phyloP scores from a whole-genome alignment of 2,888 invertebrate genomes.

The Clitarchus hookeri region DNA sequence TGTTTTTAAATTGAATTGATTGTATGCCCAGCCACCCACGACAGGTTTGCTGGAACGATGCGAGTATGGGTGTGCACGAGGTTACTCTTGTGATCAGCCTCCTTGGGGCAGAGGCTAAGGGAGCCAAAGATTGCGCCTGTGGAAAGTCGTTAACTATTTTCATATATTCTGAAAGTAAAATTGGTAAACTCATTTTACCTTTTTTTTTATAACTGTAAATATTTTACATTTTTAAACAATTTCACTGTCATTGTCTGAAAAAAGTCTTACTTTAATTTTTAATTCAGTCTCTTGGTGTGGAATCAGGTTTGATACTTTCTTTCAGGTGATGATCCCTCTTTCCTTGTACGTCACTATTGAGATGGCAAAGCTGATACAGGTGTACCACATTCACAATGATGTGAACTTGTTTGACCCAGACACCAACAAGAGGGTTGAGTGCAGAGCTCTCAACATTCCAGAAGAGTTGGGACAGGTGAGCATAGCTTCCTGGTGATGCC shows the following conservation, averaged over 20 bases:
- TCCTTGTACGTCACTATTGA: slow-evolving; percentile 97
- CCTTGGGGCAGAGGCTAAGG: too few species aligned
- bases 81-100: too few species aligned
- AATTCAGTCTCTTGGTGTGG: too few species aligned
- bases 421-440: slow-evolving; percentile 82
- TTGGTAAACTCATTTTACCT: too few species aligned
- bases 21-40: too few species aligned
- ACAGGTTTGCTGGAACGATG: too few species aligned
- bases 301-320: neutral
- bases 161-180: neutral
- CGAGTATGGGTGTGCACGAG: too few species aligned
- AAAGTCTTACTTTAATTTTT: slow-evolving; percentile 44
- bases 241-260: neutral
- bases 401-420: slow-evolving; percentile 82
- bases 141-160: too few species aligned
- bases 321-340: slow-evolving; percentile 92
- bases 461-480: slow-evolving; percentile 92
- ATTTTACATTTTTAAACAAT: neutral
- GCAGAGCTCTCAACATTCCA: slow-evolving; percentile 93
- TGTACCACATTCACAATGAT: slow-evolving; percentile 93
- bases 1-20: too few species aligned
- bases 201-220: neutral
- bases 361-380: slow-evolving; percentile 93
- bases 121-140: too few species aligned
- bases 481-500: too few species aligned